Percentiles rank a stretch among this genome's conserved stretches.
These are phyloP conservation scores for Chunga burmeisteri DNA, from an alignment of 2,113 vertebrate genomes.

Conservation along the genomic window DNA sequence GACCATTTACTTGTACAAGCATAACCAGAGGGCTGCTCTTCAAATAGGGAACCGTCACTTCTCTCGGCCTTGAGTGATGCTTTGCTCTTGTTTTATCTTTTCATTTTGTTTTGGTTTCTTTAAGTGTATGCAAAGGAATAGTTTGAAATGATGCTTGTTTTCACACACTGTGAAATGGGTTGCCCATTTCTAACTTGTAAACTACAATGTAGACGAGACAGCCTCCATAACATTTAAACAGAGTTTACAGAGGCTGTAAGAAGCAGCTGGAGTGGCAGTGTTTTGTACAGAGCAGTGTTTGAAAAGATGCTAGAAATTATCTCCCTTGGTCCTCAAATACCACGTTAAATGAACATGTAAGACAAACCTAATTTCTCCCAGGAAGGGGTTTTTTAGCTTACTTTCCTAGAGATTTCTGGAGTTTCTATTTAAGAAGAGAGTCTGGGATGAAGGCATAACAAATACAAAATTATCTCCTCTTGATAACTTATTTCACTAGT, in stretches of 20 bases:
- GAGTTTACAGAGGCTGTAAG: neutral
- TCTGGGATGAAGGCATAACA: neutral
- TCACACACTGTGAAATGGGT: neutral
- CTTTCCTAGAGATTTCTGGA: neutral
- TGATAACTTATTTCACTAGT: neutral
- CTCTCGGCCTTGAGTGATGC: neutral
- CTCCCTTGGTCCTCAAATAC: neutral
- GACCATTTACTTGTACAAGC: neutral
- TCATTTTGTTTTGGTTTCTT: neutral
- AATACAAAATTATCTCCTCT: neutral
- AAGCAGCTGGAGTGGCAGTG: conserved; percentile 1
- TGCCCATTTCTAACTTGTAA: neutral
- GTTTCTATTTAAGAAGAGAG: neutral
- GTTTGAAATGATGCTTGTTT: neutral
- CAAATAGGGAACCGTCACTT: neutral
- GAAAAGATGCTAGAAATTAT: neutral
- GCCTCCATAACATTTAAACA: neutral
- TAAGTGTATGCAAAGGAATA: neutral
- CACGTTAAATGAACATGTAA: neutral
- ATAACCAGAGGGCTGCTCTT: neutral
- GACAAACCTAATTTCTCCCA: neutral
- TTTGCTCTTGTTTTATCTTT: neutral
- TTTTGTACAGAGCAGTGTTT: neutral
- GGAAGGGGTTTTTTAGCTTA: neutral
- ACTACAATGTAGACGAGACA: neutral